Evolutionary conservation across 2,888 invertebrate genomes (phyloP).

Genomic region (Dynastes maya): DNA sequence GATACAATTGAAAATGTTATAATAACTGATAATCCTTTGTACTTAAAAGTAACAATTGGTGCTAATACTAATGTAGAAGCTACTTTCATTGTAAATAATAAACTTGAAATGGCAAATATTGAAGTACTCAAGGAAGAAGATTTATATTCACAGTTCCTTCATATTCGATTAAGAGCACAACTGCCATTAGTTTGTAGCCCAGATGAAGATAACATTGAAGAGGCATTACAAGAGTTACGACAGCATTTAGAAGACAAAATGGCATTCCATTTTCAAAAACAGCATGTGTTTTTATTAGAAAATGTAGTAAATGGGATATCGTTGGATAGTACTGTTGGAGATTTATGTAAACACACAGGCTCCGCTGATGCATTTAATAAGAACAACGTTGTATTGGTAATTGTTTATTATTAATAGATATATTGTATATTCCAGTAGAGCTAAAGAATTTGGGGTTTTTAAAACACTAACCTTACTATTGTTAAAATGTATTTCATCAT

Average conservation of each 20-base stretch:
- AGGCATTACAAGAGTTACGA: slow-evolving; percentile 76
- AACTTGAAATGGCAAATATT: slow-evolving; percentile 78
- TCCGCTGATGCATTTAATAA: slow-evolving; percentile 30
- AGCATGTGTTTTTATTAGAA: slow-evolving; percentile 79
- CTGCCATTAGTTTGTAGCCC: slow-evolving; percentile 79
- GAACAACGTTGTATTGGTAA: slow-evolving; percentile 21
- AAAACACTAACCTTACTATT: too few species aligned
- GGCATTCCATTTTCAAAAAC: slow-evolving; percentile 79
- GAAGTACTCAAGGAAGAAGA: slow-evolving; percentile 77
- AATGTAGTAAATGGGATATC: slow-evolving; percentile 73
- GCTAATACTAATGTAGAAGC: slow-evolving; percentile 71
- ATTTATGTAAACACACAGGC: slow-evolving; percentile 64
- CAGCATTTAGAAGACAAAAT: slow-evolving; percentile 84
- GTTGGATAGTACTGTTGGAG: slow-evolving; percentile 73
- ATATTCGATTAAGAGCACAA: slow-evolving; percentile 79
- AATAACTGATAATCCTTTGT: slow-evolving; percentile 84
- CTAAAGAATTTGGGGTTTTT: slow-evolving; percentile 23
- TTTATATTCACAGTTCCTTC: slow-evolving; percentile 80
- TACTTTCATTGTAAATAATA: slow-evolving; percentile 81
- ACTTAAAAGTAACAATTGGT: slow-evolving; percentile 47
- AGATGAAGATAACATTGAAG: slow-evolving; percentile 74
- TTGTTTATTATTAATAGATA: background rate
- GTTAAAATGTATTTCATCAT: background rate
- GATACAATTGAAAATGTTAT: slow-evolving; percentile 78
- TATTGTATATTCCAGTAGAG: background rate